phyloP scores from a whole-genome alignment of 2,113 vertebrate genomes.

The Psilopsiagon aymara region DNA sequence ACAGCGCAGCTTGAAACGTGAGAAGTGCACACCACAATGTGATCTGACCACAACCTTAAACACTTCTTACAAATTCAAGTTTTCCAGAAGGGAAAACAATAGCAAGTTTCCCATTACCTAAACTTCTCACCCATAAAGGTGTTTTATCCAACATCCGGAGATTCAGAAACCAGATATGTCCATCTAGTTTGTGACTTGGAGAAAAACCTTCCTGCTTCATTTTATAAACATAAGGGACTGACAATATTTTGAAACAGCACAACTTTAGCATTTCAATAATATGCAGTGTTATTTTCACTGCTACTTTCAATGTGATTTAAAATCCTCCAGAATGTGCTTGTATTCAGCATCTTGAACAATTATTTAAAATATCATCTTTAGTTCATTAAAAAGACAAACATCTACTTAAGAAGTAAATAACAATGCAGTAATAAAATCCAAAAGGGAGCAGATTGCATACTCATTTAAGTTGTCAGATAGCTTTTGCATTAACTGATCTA shows the following conservation, averaged over 20 bases:
- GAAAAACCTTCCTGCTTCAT: not conserved
- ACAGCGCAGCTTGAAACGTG: not conserved
- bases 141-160: not conserved
- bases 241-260: not conserved
- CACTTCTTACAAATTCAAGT: not conserved
- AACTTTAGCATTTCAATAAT: not conserved
- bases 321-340: not conserved
- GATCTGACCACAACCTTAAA: not conserved
- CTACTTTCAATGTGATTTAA: not conserved
- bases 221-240: not conserved
- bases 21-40: not conserved
- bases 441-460: not conserved
- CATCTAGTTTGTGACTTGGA: not conserved
- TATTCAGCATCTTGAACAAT: not conserved
- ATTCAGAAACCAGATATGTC: not conserved
- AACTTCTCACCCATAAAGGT: not conserved
- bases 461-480: not conserved
- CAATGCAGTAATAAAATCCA: not conserved
- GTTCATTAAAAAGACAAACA: not conserved
- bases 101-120: not conserved
- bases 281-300: not conserved
- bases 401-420: not conserved
- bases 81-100: not conserved
- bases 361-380: not conserved
- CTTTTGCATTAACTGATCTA: not conserved